A percentile compares a stretch with the other conserved stretches of the same genome.
Evolutionary conservation across 1,140 invertebrate species (phyloP).

Genomic region (Plectrocnemia conspersa): DNA sequence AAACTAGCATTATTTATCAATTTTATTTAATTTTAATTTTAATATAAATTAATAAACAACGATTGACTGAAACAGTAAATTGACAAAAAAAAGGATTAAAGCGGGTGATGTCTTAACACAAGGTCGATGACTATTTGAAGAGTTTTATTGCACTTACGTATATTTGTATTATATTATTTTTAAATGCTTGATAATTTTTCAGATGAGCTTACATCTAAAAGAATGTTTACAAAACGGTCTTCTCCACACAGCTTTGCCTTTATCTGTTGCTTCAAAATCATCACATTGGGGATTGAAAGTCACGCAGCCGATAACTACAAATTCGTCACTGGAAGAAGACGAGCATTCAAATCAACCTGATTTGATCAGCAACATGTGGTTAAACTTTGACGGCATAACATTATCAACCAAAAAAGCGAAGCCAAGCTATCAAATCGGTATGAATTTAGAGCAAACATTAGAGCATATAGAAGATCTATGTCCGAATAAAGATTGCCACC

Average conservation of each 20-base stretch:
- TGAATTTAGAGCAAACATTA: conserved; percentile 29
- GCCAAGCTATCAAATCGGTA: conserved; percentile 26
- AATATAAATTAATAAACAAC: no score
- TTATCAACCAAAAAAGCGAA: conserved; percentile 8
- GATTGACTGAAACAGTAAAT: no score
- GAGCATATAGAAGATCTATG: conserved; percentile 26
- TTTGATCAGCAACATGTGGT: conserved; percentile 19
- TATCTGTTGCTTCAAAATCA: conserved; percentile 44
- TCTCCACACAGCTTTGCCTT: conserved; percentile 44
- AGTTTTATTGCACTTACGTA: no score
- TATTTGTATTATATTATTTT: no score
- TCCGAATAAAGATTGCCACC: conserved; percentile 39
- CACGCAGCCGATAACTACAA: conserved; percentile 32
- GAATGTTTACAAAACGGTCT: conserved; percentile 22
- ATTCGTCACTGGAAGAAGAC: conserved; percentile 4
- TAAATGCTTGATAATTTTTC: conserved; percentile 25
- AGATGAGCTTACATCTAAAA: conserved; percentile 27
- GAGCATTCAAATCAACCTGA: conserved; percentile 21
- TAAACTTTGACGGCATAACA: background rate
- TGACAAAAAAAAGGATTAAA: no score
- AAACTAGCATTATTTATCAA: background rate
- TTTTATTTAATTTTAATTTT: background rate
- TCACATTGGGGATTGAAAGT: conserved; percentile 43
- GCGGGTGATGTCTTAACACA: no score
- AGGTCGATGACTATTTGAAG: no score